These are phyloP conservation scores for Echiichthys vipera DNA, from an alignment of 2,797 vertebrate species.

Conservation along the genomic window DNA sequence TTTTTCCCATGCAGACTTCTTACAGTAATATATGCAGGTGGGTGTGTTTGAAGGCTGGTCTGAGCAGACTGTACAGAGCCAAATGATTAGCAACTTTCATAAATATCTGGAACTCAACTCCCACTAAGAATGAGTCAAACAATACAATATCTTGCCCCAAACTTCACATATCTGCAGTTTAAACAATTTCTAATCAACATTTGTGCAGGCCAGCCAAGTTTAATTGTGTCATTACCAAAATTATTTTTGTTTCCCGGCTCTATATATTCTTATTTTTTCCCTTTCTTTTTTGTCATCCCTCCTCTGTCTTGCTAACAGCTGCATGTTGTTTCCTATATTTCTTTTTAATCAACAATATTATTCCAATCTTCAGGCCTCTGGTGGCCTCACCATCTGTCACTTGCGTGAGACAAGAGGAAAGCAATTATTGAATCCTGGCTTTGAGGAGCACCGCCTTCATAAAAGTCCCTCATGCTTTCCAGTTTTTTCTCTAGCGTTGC, in stretches of 20 bases:
- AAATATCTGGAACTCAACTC: constrained; percentile 59
- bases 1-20: neutral
- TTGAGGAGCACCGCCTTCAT: constrained; percentile 71
- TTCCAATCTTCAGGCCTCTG: constrained; percentile 79
- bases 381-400: constrained; percentile 84
- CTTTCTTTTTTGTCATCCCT: constrained; percentile 46
- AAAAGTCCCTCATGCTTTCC: constrained; percentile 74
- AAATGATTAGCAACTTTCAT: constrained; percentile 58
- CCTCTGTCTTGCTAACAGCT: constrained; percentile 75
- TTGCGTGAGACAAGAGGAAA: constrained; percentile 83
- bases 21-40: constrained; percentile 50
- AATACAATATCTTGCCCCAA: constrained; percentile 32
- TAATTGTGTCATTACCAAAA: constrained; percentile 52
- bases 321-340: constrained; percentile 82
- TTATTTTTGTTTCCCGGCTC: constrained; percentile 49
- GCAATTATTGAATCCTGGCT: constrained; percentile 82
- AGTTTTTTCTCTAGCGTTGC: constrained; percentile 51
- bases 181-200: constrained; percentile 49
- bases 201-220: constrained; percentile 52
- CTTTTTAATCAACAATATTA: constrained; percentile 85
- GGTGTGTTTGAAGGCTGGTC: constrained; percentile 62
- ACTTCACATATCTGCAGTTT: constrained; percentile 54
- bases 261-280: constrained; percentile 33
- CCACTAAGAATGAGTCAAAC: constrained; percentile 38
- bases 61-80: constrained; percentile 29